Evolutionary conservation across 2,113 vertebrate species (phyloP).

Genomic region (Dipodomys merriami): DNA sequence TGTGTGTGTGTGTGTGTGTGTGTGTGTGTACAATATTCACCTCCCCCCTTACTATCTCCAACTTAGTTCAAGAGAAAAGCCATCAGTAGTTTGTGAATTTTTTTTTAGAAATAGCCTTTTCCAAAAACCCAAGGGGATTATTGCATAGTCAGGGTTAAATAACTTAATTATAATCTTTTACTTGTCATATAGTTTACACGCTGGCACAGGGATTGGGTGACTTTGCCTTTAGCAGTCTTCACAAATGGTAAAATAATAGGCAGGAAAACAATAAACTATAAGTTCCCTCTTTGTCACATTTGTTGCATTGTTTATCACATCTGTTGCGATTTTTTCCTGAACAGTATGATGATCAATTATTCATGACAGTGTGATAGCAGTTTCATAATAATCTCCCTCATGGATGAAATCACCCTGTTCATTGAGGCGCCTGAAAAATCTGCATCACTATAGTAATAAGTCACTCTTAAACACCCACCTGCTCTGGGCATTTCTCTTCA

Average conservation of each 20-base stretch:
- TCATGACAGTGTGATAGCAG: slow-evolving; percentile 73
- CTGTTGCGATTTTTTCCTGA: slow-evolving; percentile 41
- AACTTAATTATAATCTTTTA: slow-evolving; percentile 74
- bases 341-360: slow-evolving; percentile 78
- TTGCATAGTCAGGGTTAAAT: slow-evolving; percentile 65
- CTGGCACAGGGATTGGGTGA: background rate
- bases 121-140: slow-evolving; percentile 24
- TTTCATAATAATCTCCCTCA: slow-evolving; percentile 76
- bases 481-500: slow-evolving; percentile 66
- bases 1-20: no score
- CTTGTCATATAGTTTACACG: slow-evolving; percentile 57
- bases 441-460: slow-evolving; percentile 70
- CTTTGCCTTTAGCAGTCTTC: slow-evolving; percentile 58
- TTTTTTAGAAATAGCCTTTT: slow-evolving; percentile 29
- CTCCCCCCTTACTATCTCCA: no score
- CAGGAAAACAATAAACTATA: slow-evolving; percentile 72
- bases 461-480: slow-evolving; percentile 76
- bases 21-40: no score
- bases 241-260: slow-evolving; percentile 75
- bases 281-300: slow-evolving; percentile 58
- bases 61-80: background rate
- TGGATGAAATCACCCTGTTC: slow-evolving; percentile 70
- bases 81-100: background rate
- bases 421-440: slow-evolving; percentile 35
- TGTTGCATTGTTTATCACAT: slow-evolving; percentile 75